These are phyloP conservation scores for Drosophila tristis DNA, from an alignment of 1,140 invertebrate genomes.

Conservation along the genomic window DNA sequence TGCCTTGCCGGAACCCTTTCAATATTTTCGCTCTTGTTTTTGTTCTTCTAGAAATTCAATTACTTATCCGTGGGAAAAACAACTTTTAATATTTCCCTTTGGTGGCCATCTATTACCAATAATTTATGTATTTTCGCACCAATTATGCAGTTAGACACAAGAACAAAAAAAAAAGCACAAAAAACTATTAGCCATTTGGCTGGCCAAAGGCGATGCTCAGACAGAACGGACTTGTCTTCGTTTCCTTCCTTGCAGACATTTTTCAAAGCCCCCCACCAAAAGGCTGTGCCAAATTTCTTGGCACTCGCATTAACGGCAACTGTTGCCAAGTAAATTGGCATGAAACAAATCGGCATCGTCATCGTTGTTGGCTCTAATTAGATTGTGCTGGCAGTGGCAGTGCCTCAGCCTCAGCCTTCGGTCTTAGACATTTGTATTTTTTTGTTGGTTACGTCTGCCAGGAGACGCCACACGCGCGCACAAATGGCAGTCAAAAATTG, in stretches of 20 bases:
- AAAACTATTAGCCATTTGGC: conserved; percentile 51
- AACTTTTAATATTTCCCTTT: conserved; percentile 9
- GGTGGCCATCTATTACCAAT: conserved; percentile 35
- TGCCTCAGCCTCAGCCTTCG: too few relatives aligned
- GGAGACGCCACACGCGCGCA: conserved; percentile 6
- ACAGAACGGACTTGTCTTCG: not conserved
- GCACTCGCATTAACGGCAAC: conserved; percentile 73
- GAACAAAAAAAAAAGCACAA: too few relatives aligned
- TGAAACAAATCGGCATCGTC: conserved; percentile 75
- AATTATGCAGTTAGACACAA: conserved; percentile 54
- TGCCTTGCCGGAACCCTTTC: too few relatives aligned
- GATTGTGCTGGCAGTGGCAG: conserved; percentile 56
- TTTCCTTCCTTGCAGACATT: conserved; percentile 2
- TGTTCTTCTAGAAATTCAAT: not conserved
- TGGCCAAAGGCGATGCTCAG: conserved; percentile 30
- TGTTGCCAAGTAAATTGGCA: conserved; percentile 77
- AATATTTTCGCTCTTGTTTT: too few relatives aligned
- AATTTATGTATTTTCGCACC: conserved; percentile 71
- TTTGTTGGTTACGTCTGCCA: conserved; percentile 2
- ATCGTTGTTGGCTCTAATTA: conserved; percentile 68
- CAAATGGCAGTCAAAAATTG: conserved; percentile 63
- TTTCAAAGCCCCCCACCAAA: not conserved
- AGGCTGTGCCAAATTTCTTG: conserved; percentile 68
- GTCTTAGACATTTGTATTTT: too few relatives aligned
- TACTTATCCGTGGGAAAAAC: conserved; percentile 13